These are phyloP conservation scores for Stegophylla sp. DNA, from an alignment of 2,888 invertebrate species.

Conservation along the genomic window DNA sequence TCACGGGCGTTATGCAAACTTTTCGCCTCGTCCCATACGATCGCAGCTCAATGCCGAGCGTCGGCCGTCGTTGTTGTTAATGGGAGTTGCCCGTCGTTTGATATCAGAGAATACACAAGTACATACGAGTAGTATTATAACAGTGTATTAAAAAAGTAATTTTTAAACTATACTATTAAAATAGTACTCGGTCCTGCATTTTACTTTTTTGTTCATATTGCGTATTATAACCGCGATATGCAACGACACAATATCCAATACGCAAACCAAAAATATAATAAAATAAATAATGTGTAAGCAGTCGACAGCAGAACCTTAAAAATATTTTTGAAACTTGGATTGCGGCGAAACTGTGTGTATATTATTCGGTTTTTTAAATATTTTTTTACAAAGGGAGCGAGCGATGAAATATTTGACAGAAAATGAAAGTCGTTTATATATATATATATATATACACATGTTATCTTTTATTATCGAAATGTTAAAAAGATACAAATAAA, in stretches of 20 bases:
- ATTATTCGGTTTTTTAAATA: background rate
- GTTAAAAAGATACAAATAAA: too few species aligned
- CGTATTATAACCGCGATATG: background rate
- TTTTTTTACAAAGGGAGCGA: background rate
- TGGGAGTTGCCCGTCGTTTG: slow-evolving; percentile 8
- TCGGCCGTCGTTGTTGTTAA: background rate
- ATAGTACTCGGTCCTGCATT: slow-evolving; percentile 22
- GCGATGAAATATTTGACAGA: background rate
- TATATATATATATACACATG: background rate
- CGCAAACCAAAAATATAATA: too few species aligned
- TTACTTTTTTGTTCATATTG: background rate
- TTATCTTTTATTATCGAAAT: background rate
- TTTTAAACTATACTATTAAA: too few species aligned
- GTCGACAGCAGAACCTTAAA: too few species aligned
- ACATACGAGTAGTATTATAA: too few species aligned
- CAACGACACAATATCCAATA: background rate
- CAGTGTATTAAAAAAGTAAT: too few species aligned
- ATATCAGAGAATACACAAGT: background rate
- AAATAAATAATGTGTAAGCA: too few species aligned
- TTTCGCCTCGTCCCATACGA: slow-evolving; percentile 11
- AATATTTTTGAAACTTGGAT: background rate
- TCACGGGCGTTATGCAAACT: slow-evolving; percentile 35
- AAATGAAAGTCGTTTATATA: background rate
- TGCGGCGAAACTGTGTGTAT: background rate
- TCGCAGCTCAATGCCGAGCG: background rate